phyloP scores from a whole-genome alignment of 2,113 vertebrate genomes.

The Vanacampus margaritifer region DNA sequence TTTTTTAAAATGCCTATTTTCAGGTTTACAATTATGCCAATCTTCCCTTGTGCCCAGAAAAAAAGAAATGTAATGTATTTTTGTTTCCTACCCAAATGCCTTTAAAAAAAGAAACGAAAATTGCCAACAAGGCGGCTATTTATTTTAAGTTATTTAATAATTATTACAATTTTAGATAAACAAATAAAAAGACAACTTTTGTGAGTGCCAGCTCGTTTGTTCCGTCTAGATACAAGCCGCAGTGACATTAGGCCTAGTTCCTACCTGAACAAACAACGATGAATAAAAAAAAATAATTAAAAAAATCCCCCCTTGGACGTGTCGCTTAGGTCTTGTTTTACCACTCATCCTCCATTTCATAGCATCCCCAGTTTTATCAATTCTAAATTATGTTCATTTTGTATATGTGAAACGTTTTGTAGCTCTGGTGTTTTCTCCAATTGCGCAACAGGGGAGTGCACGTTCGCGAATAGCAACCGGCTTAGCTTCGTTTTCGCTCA shows the following conservation, averaged over 20 bases:
- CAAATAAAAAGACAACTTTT: too few species aligned
- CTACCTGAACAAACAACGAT: constrained; percentile 48
- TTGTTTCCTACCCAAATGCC: too few species aligned
- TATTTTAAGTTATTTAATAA: background rate
- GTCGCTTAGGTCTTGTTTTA: background rate
- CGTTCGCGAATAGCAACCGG: constrained; percentile 18
- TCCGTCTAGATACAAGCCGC: constrained; percentile 13
- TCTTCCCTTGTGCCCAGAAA: too few species aligned
- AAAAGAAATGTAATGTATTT: too few species aligned
- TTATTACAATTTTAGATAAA: too few species aligned
- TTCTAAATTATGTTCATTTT: background rate
- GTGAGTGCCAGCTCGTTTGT: constrained; percentile 11
- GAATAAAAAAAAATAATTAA: constrained; percentile 2
- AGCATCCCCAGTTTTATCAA: background rate
- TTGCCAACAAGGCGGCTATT: background rate
- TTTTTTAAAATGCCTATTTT: background rate
- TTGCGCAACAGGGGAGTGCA: constrained; percentile 48
- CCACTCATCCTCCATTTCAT: background rate
- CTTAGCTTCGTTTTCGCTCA: background rate
- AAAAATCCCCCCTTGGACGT: background rate
- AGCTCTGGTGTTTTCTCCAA: background rate
- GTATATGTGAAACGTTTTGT: background rate
- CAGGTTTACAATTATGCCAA: background rate
- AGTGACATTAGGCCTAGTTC: constrained; percentile 35
- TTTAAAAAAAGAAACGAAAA: too few species aligned